Percentiles rank a stretch among this genome's conserved stretches.
These are phyloP conservation scores for Cariama cristata DNA, from an alignment of 2,113 vertebrate species.

Conservation along the genomic window DNA sequence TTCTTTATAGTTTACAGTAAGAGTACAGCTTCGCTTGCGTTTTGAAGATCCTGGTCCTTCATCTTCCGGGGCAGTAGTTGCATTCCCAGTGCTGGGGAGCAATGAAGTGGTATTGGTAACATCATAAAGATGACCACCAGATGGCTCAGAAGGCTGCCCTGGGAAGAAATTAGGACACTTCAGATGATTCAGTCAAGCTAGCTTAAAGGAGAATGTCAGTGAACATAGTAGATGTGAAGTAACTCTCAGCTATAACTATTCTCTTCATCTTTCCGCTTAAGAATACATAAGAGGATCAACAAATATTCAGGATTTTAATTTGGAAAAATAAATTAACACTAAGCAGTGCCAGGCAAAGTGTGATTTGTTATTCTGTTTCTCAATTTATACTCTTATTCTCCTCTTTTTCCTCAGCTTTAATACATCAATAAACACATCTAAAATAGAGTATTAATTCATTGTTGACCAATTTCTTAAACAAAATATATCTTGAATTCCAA, in stretches of 20 bases:
- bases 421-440: background rate
- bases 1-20: conserved; percentile 87
- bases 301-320: background rate
- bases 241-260: background rate
- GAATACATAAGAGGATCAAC: background rate
- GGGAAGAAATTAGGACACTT: background rate
- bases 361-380: background rate
- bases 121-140: conserved; percentile 82
- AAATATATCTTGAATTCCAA: background rate
- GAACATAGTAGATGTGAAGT: background rate
- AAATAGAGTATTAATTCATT: background rate
- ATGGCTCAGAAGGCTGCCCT: conserved; percentile 60
- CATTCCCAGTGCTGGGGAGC: background rate
- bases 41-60: conserved; percentile 44
- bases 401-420: background rate
- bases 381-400: background rate
- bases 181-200: background rate
- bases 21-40: conserved; percentile 82
- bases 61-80: background rate
- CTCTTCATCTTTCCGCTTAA: background rate
- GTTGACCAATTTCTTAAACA: background rate
- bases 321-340: background rate
- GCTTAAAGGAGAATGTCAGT: background rate
- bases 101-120: conserved; percentile 84
- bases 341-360: background rate